Conservation (phyloP, 2,113 vertebrate species). For the Bubo bubo region DNA sequence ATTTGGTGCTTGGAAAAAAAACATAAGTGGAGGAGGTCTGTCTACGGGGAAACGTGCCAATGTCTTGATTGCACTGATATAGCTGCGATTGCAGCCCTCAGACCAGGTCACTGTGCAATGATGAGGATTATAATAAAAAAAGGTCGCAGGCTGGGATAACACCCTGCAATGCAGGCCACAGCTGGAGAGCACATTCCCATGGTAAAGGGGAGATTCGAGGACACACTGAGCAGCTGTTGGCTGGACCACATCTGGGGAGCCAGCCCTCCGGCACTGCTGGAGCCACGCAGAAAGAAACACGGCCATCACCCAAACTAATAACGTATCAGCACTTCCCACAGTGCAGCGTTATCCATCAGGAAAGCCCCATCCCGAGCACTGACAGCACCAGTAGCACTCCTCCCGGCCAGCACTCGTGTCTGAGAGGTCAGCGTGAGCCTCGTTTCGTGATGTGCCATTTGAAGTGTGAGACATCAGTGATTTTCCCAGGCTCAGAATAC, state of each 20-base stretch:
- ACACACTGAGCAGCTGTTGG: background rate
- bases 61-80: background rate
- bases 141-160: constrained; percentile 8
- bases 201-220: background rate
- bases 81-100: background rate
- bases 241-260: background rate
- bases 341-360: background rate
- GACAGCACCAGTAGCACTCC: background rate
- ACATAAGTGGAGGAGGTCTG: background rate
- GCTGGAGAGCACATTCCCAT: background rate
- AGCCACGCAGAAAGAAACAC: rapidly evolving
- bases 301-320: no score
- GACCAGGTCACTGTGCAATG: background rate
- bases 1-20: background rate
- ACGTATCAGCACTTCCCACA: background rate
- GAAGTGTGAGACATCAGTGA: background rate
- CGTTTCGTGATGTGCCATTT: background rate
- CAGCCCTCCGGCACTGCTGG: rapidly evolving
- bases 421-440: background rate
- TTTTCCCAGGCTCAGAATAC: background rate
- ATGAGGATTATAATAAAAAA: constrained; percentile 36
- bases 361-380: background rate
- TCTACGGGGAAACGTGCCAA: background rate
- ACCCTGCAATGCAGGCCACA: background rate
- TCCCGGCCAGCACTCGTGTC: rapidly evolving